A percentile compares a stretch with the other conserved stretches of the same genome.
Evolutionary conservation across 2,113 vertebrate genomes (phyloP).

Genomic region (Bubo bubo): DNA sequence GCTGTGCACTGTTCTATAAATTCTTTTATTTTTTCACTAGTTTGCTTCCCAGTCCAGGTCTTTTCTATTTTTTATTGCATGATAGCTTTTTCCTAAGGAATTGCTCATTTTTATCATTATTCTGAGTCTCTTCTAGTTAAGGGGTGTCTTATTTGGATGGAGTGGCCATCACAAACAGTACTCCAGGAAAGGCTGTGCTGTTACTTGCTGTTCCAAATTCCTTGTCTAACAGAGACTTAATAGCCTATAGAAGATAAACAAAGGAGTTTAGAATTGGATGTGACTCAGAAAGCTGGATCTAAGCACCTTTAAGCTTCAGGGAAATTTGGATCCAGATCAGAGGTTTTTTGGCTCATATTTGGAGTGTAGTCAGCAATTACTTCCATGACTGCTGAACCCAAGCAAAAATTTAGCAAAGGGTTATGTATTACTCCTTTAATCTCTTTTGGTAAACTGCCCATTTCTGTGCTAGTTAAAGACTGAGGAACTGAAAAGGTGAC

Average conservation of each 20-base stretch:
- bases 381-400: slow-evolving; percentile 17
- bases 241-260: slow-evolving; percentile 16
- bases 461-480: background rate
- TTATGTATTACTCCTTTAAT: slow-evolving; percentile 14
- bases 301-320: slow-evolving; percentile 32
- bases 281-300: slow-evolving; percentile 34
- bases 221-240: background rate
- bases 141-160: background rate
- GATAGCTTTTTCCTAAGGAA: background rate
- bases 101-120: background rate
- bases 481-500: slow-evolving; percentile 1
- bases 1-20: background rate
- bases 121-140: background rate
- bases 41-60: background rate
- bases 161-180: background rate
- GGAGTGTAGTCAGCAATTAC: slow-evolving; percentile 39
- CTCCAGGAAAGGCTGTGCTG: background rate
- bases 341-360: slow-evolving; percentile 12
- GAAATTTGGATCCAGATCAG: slow-evolving; percentile 45
- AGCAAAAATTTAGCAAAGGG: slow-evolving; percentile 8
- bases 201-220: background rate
- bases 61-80: background rate
- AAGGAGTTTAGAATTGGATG: slow-evolving; percentile 8
- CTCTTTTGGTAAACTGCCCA: slow-evolving; percentile 26
- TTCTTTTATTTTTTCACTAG: background rate